phyloP scores from a whole-genome alignment of 1,140 invertebrate species.

The Chironomus tepperi region DNA sequence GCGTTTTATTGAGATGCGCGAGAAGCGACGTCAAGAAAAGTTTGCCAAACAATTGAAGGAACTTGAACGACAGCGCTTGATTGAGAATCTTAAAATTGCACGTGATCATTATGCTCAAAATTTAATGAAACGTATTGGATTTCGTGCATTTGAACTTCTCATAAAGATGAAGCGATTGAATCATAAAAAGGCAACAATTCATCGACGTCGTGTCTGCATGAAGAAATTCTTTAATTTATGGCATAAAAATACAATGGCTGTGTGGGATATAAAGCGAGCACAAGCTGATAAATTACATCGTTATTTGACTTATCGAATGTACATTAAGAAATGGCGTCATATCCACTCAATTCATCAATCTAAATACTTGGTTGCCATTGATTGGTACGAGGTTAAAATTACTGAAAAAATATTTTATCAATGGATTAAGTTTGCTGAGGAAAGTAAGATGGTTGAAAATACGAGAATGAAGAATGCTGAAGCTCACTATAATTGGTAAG shows the following conservation, averaged over 20 bases:
- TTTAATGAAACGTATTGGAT: conserved; percentile 43
- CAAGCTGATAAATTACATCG: conserved; percentile 43
- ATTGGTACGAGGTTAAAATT: conserved; percentile 49
- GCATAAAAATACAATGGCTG: conserved; percentile 43
- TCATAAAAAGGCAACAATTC: conserved; percentile 41
- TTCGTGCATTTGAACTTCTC: conserved; percentile 43
- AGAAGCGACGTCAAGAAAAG: conserved; percentile 49
- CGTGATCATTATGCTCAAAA: conserved; percentile 47
- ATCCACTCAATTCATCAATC: conserved; percentile 40
- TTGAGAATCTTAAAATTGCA: conserved; percentile 46
- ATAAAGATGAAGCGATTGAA: conserved; percentile 44
- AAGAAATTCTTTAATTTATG: conserved; percentile 44
- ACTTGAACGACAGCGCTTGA: conserved; percentile 43
- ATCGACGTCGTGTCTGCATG: conserved; percentile 41
- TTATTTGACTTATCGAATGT: conserved; percentile 38
- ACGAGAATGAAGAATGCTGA: conserved; percentile 44
- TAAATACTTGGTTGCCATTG: conserved; percentile 50
- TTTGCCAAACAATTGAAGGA: conserved; percentile 46
- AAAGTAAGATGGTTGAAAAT: conserved; percentile 40
- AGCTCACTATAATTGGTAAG: conserved; percentile 46
- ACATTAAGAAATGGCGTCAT: conserved; percentile 37
- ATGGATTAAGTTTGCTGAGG: conserved; percentile 41
- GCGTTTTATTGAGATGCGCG: conserved; percentile 47
- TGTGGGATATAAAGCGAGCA: conserved; percentile 41
- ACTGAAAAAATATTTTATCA: conserved; percentile 43